Evolutionary conservation across 2,888 invertebrate genomes (phyloP), one percentile per base, ranked within the genome.

Genomic region (Empis stercorea): DNA sequence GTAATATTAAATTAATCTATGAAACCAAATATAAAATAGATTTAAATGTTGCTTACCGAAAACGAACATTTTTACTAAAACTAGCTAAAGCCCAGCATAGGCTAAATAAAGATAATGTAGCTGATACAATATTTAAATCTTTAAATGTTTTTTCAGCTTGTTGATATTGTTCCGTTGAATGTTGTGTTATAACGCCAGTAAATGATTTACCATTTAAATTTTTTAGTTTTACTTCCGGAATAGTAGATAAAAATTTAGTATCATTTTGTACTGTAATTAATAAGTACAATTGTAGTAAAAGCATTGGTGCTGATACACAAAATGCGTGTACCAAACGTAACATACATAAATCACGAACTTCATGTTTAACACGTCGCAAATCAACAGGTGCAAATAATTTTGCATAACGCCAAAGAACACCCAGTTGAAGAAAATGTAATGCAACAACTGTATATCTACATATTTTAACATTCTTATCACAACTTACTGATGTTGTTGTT

Each of bases 51-150:
- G 11, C 53, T 41, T 53, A 87, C 59, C 85, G 83, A 47, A 81
- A 70, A 0, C 86, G 73, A 10, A 89, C 85, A 62, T 89, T 87
- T 71, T 91, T 91, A 64, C 85, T 87, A 67, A 89, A 92, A 56
- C 88, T 88, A 16, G 91, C 89, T 27, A 93, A 74, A 40, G 88
- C 85, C 92, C 92, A 92, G 61, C 89, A 89, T 42, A 89, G 83
- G 49, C 84, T 87, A 72, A 91, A 85, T 43, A 92, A 70, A 0
- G 87, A 88, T 2, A 91, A 68, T 0, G 81, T 79, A 5, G 87
- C 84, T 0, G 91, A 87, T 34, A 89, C 84, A 50, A 84, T 79
- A 58, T 86, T 83, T 50, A 91, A 67, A 64, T 88, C 84, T 14
- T 80, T 78, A 52, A 87, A 79, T 50, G 84, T 77, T 40, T 62